phyloP scores from a whole-genome alignment of 64 coral and sea anemone genomes.

The Porites australiensis region DNA sequence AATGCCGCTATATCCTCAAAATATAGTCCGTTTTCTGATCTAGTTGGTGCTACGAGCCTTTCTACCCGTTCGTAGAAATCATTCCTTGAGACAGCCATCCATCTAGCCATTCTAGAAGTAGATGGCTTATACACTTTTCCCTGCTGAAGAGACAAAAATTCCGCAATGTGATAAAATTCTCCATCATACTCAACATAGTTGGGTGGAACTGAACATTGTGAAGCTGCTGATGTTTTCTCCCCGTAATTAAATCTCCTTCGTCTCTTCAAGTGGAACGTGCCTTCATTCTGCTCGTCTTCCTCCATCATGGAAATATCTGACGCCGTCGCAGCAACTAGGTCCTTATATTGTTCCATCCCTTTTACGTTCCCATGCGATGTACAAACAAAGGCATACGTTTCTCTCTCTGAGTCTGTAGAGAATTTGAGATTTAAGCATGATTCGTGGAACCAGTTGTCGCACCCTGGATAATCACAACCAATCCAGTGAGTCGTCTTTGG shows the following conservation, averaged over 20 bases:
- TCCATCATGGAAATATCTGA: background rate
- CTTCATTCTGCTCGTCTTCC: background rate
- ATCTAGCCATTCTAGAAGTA: slow-evolving; percentile 13
- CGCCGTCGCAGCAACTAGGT: background rate
- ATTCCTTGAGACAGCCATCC: slow-evolving; percentile 10
- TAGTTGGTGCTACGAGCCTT: background rate
- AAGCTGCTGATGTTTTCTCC: background rate
- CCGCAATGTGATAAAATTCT: background rate
- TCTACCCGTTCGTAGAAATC: slow-evolving; percentile 14
- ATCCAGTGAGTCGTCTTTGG: slow-evolving; percentile 34
- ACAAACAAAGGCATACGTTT: background rate
- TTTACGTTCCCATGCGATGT: background rate
- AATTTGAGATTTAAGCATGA: slow-evolving; percentile 5
- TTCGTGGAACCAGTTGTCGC: too few species aligned
- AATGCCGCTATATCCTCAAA: background rate
- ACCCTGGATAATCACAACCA: slow-evolving; percentile 41
- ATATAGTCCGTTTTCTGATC: slow-evolving; percentile 1
- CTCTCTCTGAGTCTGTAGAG: background rate
- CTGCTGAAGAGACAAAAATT: slow-evolving; percentile 13
- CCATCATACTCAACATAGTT: slow-evolving; percentile 22
- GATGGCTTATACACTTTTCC: background rate
- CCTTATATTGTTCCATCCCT: background rate
- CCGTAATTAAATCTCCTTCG: background rate
- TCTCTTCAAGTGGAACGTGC: background rate
- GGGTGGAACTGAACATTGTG: background rate